These are phyloP conservation scores for Percina caprodes DNA, from an alignment of 2,113 vertebrate genomes.

Conservation along the genomic window DNA sequence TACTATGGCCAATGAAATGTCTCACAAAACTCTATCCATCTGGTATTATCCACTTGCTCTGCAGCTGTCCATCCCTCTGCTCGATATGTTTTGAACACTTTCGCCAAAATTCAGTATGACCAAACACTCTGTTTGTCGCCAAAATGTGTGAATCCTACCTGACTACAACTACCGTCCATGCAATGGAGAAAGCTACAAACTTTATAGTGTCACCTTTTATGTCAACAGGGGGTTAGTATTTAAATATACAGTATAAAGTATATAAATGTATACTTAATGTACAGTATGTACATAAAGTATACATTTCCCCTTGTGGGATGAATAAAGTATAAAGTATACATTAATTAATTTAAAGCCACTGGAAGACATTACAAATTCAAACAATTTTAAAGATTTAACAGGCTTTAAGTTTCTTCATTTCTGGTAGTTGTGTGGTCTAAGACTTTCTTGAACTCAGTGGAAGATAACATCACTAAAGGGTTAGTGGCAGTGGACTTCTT, in stretches of 20 bases:
- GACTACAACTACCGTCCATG: neutral
- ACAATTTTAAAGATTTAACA: neutral
- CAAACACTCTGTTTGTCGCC: neutral
- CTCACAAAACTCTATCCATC: neutral
- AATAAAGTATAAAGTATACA: too few relatives aligned
- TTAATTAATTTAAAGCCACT: neutral
- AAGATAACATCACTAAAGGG: neutral
- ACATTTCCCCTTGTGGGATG: too few relatives aligned
- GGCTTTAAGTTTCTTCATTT: neutral
- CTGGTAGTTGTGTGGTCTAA: neutral
- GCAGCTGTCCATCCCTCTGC: too few relatives aligned
- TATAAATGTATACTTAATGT: too few relatives aligned
- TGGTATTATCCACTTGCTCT: neutral
- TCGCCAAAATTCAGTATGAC: too few relatives aligned
- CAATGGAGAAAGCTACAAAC: neutral
- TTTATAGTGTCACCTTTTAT: neutral
- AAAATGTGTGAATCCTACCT: neutral
- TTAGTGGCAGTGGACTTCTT: neutral
- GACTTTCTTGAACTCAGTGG: neutral
- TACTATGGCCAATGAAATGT: neutral
- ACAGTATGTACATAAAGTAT: too few relatives aligned
- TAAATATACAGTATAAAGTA: too few relatives aligned
- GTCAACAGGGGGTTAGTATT: neutral
- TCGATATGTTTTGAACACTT: neutral
- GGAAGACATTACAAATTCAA: neutral